Percentiles rank a stretch among this genome's conserved stretches.
phyloP scores from a whole-genome alignment of 2,113 vertebrate genomes.

The Galbula dea region DNA sequence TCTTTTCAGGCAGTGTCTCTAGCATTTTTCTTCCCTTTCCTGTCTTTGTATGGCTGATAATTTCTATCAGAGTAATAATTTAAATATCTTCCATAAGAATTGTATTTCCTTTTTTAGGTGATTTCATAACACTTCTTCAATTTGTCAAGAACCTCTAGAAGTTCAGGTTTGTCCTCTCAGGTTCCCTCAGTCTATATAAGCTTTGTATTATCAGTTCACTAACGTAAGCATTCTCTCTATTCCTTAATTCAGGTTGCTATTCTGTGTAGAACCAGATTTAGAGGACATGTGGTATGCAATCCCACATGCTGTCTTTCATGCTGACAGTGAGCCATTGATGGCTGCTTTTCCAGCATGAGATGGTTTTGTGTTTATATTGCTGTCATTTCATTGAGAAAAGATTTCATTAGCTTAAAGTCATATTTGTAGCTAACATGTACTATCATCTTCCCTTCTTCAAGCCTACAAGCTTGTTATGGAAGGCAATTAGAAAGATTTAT shows the following conservation, averaged over 20 bases:
- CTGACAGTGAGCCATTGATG: background rate
- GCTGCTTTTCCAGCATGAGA: background rate
- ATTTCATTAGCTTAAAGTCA: background rate
- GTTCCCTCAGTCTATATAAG: background rate
- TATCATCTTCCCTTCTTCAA: background rate
- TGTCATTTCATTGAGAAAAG: background rate
- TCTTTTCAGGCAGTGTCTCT: background rate
- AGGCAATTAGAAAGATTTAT: background rate
- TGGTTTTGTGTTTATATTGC: background rate
- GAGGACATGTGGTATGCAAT: background rate
- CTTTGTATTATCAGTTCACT: background rate
- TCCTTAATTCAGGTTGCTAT: background rate
- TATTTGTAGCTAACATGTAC: background rate
- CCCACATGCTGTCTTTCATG: rapidly evolving
- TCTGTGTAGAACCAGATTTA: background rate
- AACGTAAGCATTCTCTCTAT: background rate
- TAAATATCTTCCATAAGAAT: background rate
- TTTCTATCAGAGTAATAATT: background rate
- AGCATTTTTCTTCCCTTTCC: background rate
- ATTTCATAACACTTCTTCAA: background rate
- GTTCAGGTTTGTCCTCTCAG: background rate
- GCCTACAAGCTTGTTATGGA: background rate
- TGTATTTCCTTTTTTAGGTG: background rate
- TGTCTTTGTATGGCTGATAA: background rate
- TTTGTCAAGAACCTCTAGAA: background rate